These are phyloP conservation scores for Latrodectus elegans DNA, from an alignment of 2,888 invertebrate species.

Conservation along the genomic window DNA sequence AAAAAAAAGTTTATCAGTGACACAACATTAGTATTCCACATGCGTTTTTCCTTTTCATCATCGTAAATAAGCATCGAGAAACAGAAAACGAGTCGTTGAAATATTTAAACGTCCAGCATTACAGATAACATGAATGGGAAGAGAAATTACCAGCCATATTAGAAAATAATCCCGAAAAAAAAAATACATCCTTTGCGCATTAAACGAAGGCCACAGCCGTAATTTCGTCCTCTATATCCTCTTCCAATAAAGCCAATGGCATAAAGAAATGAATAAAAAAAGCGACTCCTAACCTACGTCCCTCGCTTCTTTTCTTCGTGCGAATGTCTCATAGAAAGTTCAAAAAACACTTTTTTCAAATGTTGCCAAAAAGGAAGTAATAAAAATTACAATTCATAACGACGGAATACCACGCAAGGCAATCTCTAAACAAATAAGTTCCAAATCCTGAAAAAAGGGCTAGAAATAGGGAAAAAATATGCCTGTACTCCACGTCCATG, in stretches of 20 bases:
- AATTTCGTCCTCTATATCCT: background rate
- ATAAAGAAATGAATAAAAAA: slow-evolving; percentile 6
- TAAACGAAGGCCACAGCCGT: slow-evolving; percentile 26
- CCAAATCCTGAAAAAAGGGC: background rate
- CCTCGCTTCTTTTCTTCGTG: slow-evolving; percentile 46
- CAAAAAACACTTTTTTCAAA: slow-evolving; percentile 11
- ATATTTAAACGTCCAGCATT: slow-evolving; percentile 44
- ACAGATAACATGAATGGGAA: slow-evolving; percentile 29
- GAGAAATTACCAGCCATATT: background rate
- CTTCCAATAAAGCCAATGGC: background rate
- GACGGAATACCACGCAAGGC: slow-evolving; percentile 51
- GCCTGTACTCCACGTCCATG: slow-evolving; percentile 21
- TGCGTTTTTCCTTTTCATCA: no score
- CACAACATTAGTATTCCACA: no score
- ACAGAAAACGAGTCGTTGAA: background rate
- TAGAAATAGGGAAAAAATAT: slow-evolving; percentile 16
- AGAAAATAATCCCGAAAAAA: slow-evolving; percentile 8
- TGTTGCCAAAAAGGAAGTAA: slow-evolving; percentile 55
- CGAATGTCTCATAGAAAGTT: slow-evolving; percentile 25
- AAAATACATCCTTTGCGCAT: slow-evolving; percentile 5
- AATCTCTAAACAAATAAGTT: slow-evolving; percentile 51
- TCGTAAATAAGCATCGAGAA: no score
- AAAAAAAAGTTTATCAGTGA: no score
- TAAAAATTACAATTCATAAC: slow-evolving; percentile 66
- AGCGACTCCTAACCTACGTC: background rate